A percentile compares a stretch with the other conserved stretches of the same genome.
phyloP scores from a whole-genome alignment of 2,113 vertebrate species.

The Eidolon helvum region DNA sequence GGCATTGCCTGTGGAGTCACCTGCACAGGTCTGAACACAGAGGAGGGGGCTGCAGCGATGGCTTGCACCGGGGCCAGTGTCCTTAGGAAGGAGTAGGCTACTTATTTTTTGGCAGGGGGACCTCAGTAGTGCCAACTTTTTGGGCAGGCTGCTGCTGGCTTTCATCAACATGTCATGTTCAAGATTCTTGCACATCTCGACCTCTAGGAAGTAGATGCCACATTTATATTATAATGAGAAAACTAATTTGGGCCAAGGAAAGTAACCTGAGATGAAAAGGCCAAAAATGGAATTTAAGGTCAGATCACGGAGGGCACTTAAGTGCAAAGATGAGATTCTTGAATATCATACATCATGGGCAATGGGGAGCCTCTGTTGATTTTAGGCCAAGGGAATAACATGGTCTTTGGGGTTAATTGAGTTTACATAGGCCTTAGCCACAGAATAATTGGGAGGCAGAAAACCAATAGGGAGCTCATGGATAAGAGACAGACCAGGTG shows the following conservation, averaged over 20 bases:
- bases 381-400: neutral
- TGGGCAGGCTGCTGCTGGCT: constrained; percentile 83
- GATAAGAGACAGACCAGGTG: neutral
- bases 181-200: constrained; percentile 88
- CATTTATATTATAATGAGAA: neutral
- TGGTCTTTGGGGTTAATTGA: neutral
- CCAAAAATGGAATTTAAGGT: neutral
- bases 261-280: neutral
- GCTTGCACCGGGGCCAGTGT: rapidly evolving
- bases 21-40: neutral
- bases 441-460: neutral
- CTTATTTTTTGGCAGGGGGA: neutral
- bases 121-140: constrained; percentile 63
- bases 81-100: neutral
- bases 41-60: neutral
- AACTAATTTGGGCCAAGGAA: neutral
- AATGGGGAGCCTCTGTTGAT: neutral
- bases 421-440: neutral
- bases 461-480: neutral
- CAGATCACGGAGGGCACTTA: neutral
- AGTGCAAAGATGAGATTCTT: neutral
- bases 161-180: constrained; percentile 87
- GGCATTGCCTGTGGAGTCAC: neutral
- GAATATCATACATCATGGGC: neutral
- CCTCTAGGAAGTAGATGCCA: constrained; percentile 77